phyloP scores from a whole-genome alignment of 2,797 vertebrate genomes.

The Siniperca undulata region DNA sequence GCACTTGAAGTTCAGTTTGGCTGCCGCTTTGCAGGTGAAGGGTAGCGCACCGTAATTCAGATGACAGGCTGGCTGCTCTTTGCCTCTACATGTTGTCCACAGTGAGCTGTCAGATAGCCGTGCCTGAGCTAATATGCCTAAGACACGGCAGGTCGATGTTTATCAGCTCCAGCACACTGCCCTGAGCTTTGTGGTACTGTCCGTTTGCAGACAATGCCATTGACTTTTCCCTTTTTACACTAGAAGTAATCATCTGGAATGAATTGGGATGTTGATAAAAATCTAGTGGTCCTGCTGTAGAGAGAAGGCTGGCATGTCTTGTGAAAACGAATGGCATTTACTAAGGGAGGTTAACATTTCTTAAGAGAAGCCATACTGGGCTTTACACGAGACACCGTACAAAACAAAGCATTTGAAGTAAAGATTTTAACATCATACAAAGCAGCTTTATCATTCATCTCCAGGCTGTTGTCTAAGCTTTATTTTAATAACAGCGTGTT shows the following conservation, averaged over 20 bases:
- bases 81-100: slow-evolving; percentile 23
- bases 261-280: slow-evolving; percentile 45
- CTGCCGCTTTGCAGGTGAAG: slow-evolving; percentile 57
- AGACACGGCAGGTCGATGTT: slow-evolving; percentile 69
- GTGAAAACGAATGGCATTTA: slow-evolving; percentile 24
- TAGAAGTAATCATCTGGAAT: slow-evolving; percentile 39
- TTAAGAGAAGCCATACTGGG: background rate
- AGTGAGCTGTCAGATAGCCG: slow-evolving; percentile 27
- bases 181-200: slow-evolving; percentile 59
- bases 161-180: slow-evolving; percentile 72
- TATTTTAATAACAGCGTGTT: too few species aligned
- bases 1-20: slow-evolving; percentile 53
- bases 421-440: too few species aligned
- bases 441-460: too few species aligned
- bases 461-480: too few species aligned
- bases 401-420: background rate
- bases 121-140: slow-evolving; percentile 37
- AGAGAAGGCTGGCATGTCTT: slow-evolving; percentile 23
- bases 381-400: background rate
- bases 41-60: slow-evolving; percentile 56
- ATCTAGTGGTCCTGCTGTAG: slow-evolving; percentile 31
- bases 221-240: slow-evolving; percentile 49
- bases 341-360: background rate
- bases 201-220: slow-evolving; percentile 49
- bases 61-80: slow-evolving; percentile 36